phyloP scores from a whole-genome alignment of 2,113 vertebrate genomes.

The Naja naja region DNA sequence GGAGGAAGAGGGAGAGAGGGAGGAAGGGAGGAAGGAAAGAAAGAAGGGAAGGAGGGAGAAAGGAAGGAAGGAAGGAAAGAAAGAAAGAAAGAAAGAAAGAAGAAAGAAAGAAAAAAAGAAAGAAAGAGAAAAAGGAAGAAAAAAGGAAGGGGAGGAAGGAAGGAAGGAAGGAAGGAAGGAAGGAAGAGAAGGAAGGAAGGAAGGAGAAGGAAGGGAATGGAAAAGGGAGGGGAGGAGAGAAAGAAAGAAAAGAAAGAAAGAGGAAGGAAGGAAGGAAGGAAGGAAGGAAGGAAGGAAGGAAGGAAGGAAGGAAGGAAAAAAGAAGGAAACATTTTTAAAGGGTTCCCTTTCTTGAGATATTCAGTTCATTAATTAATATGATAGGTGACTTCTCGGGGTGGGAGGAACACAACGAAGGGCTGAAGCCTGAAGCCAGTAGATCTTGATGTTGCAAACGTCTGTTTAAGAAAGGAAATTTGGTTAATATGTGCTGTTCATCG shows the following conservation, averaged over 20 bases:
- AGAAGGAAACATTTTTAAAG: background rate
- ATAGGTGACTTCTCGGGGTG: background rate
- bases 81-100: rapidly evolving
- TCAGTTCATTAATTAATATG: background rate
- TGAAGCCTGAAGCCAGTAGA: background rate
- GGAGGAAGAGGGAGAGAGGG: background rate
- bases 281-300: too few relatives aligned
- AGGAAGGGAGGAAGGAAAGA: too few relatives aligned
- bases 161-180: too few relatives aligned
- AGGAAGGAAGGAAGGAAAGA: too few relatives aligned
- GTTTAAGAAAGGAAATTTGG: background rate
- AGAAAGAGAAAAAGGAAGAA: too few relatives aligned
- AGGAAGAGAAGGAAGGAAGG: too few relatives aligned
- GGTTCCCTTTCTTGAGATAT: background rate
- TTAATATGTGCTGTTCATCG: background rate
- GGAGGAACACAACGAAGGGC: background rate
- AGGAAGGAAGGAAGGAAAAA: too few relatives aligned
- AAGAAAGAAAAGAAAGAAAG: too few relatives aligned
- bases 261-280: too few relatives aligned
- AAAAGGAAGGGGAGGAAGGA: too few relatives aligned
- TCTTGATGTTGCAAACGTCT: background rate
- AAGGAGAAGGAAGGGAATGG: too few relatives aligned
- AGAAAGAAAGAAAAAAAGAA: too few relatives aligned
- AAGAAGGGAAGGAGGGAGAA: background rate
- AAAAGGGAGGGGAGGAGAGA: rapidly evolving